Percentiles rank a stretch among this genome's conserved stretches.
These are phyloP conservation scores for Anagrus nilaparvatae DNA, from an alignment of 1,140 invertebrate genomes.

Conservation along the genomic window DNA sequence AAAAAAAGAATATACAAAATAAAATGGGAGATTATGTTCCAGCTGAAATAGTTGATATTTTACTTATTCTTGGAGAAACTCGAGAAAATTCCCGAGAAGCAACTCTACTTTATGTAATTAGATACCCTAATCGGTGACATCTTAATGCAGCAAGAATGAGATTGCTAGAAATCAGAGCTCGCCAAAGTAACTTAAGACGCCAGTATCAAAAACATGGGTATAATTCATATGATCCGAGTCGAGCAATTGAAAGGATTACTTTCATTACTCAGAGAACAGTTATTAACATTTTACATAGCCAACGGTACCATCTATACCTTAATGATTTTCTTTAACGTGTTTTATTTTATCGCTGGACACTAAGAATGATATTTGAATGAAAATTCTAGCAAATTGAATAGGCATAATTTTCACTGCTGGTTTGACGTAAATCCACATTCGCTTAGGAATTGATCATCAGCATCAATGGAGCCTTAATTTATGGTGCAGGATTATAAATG, in stretches of 20 bases:
- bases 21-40: too few relatives aligned
- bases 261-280: background rate
- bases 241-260: background rate
- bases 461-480: slow-evolving; percentile 18
- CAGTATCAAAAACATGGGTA: background rate
- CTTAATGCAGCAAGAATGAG: too few relatives aligned
- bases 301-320: background rate
- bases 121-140: too few relatives aligned
- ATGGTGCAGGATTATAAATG: slow-evolving; percentile 17
- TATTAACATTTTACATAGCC: background rate
- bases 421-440: slow-evolving; percentile 6
- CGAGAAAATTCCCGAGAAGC: too few relatives aligned
- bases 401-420: slow-evolving; percentile 12
- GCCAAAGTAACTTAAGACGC: background rate
- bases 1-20: too few relatives aligned
- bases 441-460: slow-evolving; percentile 12
- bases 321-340: background rate
- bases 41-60: too few relatives aligned
- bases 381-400: slow-evolving; percentile 8
- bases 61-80: too few relatives aligned
- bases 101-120: too few relatives aligned
- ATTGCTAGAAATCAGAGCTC: background rate
- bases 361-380: background rate
- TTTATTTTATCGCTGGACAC: background rate
- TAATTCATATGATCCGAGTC: background rate